A percentile compares a stretch with the other conserved stretches of the same genome.
Conservation (phyloP, 2,797 vertebrate genomes). For the Anolis apletophallus region DNA sequence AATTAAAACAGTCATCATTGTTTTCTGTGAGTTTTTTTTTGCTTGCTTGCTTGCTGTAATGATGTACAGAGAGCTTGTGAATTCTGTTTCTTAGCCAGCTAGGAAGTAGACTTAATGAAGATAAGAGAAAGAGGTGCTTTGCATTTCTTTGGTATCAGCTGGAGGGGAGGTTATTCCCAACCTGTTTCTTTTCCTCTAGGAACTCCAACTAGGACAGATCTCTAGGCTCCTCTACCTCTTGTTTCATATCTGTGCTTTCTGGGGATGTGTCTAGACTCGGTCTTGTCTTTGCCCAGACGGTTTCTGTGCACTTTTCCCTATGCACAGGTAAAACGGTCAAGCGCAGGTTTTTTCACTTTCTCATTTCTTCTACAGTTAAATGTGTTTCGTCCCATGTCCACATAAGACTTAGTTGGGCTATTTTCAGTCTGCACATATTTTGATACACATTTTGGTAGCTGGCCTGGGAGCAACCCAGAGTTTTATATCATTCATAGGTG, state of each 20-base stretch:
- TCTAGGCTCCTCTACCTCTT: neutral
- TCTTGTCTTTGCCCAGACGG: neutral
- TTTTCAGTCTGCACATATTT: no score
- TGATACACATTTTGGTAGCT: no score
- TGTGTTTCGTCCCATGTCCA: no score
- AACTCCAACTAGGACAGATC: neutral
- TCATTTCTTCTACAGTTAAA: no score
- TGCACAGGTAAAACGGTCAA: no score
- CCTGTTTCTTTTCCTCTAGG: neutral
- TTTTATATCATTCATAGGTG: no score
- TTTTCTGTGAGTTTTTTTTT: no score
- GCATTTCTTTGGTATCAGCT: neutral
- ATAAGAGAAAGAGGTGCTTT: neutral
- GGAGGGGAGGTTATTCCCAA: neutral
- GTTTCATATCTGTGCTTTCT: neutral
- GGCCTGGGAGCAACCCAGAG: no score
- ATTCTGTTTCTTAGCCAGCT: constrained; percentile 20
- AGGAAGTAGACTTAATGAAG: neutral
- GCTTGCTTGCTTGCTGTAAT: neutral
- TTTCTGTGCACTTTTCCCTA: neutral
- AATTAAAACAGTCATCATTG: neutral
- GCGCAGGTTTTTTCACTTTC: no score
- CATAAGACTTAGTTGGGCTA: no score
- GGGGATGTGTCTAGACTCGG: neutral
- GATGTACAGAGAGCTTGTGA: constrained; percentile 39